These are phyloP conservation scores for Gerris lacustris DNA, from an alignment of 2,888 invertebrate genomes.

Conservation along the genomic window DNA sequence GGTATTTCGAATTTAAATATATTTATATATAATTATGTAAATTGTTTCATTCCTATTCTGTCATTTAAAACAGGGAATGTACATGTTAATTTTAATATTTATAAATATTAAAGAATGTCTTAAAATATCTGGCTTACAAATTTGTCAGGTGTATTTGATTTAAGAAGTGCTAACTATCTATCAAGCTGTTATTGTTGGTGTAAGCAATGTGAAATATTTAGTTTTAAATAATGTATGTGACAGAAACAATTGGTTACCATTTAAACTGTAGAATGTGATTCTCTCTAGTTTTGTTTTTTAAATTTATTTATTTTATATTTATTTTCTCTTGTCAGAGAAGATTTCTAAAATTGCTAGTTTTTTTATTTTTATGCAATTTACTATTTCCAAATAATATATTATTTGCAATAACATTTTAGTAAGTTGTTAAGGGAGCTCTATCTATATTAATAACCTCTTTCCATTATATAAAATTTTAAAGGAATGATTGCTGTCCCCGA, in stretches of 20 bases:
- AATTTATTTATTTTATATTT: not conserved
- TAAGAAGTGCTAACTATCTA: not conserved
- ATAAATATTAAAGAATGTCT: not conserved
- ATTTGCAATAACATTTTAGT: too few species aligned
- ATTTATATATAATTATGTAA: not conserved
- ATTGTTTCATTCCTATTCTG: not conserved
- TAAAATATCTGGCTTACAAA: not conserved
- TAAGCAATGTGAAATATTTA: not conserved
- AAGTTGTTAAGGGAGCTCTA: too few species aligned
- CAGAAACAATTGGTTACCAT: slow-evolving; percentile 3
- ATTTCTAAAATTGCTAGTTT: not conserved
- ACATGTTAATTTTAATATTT: not conserved
- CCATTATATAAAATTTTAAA: too few species aligned
- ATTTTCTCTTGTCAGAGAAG: not conserved
- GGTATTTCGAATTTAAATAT: not conserved
- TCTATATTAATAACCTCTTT: too few species aligned
- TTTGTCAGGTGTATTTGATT: not conserved
- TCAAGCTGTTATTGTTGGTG: not conserved
- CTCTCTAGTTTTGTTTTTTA: not conserved
- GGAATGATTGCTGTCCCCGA: too few species aligned
- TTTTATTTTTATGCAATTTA: not conserved
- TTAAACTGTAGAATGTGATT: slow-evolving; percentile 2
- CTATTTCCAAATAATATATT: too few species aligned
- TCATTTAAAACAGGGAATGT: not conserved
- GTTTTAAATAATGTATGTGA: not conserved